A percentile compares a stretch with the other conserved stretches of the same genome.
These are phyloP conservation scores for Fopius arisanus DNA, from an alignment of 1,140 invertebrate species.

Conservation along the genomic window DNA sequence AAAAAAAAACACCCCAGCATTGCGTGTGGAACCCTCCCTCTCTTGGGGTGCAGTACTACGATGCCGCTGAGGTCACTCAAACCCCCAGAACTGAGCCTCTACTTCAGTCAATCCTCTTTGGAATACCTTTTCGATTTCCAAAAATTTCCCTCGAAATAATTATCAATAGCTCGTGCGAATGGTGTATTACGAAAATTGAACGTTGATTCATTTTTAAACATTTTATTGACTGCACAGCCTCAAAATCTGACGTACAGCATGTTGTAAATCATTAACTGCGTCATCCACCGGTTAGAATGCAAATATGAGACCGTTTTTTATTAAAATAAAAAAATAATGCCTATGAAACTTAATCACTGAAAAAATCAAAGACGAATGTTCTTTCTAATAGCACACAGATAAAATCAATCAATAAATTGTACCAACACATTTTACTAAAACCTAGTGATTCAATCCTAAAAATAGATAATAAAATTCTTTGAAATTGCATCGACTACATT, in stretches of 20 bases:
- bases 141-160: too few relatives aligned
- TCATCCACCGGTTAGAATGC: background rate
- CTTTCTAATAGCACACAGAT: background rate
- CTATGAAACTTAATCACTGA: background rate
- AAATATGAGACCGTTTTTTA: background rate
- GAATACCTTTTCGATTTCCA: too few relatives aligned
- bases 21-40: too few relatives aligned
- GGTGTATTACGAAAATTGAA: constrained; percentile 21
- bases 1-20: too few relatives aligned
- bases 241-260: constrained; percentile 52
- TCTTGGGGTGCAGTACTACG: too few relatives aligned
- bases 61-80: too few relatives aligned
- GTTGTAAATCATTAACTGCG: constrained; percentile 16
- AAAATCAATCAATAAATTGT: background rate
- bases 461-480: background rate
- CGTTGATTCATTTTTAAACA: constrained; percentile 44
- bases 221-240: constrained; percentile 63
- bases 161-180: too few relatives aligned
- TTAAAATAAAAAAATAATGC: background rate
- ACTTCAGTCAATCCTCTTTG: too few relatives aligned
- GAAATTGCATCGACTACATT: constrained; percentile 39
- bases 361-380: background rate
- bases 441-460: background rate
- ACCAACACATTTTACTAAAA: background rate
- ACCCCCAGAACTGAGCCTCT: too few relatives aligned